Evolutionary conservation across 2,888 invertebrate genomes (phyloP).

Genomic region (Acrocyrtus sp.): DNA sequence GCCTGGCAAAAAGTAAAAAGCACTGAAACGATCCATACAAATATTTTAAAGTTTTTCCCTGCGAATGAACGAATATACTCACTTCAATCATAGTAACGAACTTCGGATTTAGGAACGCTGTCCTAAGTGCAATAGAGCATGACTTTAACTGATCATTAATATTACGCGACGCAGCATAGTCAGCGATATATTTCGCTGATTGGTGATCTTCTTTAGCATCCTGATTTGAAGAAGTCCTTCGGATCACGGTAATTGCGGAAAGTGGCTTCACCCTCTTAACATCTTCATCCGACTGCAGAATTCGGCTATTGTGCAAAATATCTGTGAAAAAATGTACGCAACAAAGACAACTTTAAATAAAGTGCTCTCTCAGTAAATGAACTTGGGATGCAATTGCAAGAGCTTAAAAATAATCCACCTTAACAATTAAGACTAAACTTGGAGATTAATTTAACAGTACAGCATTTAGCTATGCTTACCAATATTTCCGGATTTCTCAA

Average conservation of each 20-base stretch:
- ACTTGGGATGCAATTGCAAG: too few species aligned
- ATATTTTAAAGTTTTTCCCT: conserved; percentile 31
- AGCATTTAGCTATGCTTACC: too few species aligned
- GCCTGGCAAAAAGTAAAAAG: background rate
- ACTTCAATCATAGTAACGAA: conserved; percentile 77
- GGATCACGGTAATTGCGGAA: conserved; percentile 70
- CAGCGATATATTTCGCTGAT: conserved; percentile 64
- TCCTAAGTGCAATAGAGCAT: background rate
- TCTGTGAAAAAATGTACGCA: conserved; percentile 70
- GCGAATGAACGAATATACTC: conserved; percentile 50
- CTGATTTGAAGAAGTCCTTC: conserved; percentile 62
- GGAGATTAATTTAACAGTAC: too few species aligned
- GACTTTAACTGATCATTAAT: conserved; percentile 65
- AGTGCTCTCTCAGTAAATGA: too few species aligned
- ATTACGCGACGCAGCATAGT: conserved; percentile 24
- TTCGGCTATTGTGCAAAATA: conserved; percentile 77
- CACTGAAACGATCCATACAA: conserved; percentile 3
- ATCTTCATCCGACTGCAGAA: conserved; percentile 72
- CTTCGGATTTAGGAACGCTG: conserved; percentile 68
- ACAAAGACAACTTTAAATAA: too few species aligned
- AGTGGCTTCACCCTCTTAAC: conserved; percentile 69
- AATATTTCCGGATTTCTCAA: conserved; percentile 12
- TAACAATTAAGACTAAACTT: background rate
- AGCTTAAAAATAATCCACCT: too few species aligned
- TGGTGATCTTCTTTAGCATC: conserved; percentile 65